Conservation (phyloP, 2,797 vertebrate genomes). For the Lagodon rhomboides region DNA sequence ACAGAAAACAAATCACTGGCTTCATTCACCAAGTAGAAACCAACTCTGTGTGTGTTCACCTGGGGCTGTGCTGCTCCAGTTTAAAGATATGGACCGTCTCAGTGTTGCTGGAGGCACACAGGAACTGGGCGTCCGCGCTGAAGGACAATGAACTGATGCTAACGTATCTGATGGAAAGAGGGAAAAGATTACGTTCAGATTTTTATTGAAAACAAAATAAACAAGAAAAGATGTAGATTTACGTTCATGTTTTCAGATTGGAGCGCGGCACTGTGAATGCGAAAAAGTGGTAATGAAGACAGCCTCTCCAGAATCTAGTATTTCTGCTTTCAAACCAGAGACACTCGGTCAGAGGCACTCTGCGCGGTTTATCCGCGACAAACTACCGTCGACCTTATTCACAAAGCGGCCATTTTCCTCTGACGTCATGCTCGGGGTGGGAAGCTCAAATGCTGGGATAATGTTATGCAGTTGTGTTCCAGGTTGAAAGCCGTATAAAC, state of each 20-base stretch:
- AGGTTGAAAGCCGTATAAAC: too few relatives aligned
- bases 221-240: neutral
- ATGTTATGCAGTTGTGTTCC: too few relatives aligned
- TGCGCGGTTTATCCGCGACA: neutral
- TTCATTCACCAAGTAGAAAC: neutral
- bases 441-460: too few relatives aligned
- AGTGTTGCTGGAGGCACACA: slow-evolving; percentile 95
- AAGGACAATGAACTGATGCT: slow-evolving; percentile 95
- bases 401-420: too few relatives aligned
- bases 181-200: neutral
- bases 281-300: neutral
- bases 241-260: neutral
- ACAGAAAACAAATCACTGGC: neutral
- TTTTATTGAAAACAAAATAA: neutral
- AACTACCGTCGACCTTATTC: neutral
- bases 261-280: neutral
- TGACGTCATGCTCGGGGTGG: too few relatives aligned
- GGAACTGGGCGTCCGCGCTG: slow-evolving; percentile 94
- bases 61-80: slow-evolving; percentile 89
- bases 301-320: neutral
- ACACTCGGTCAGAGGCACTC: slow-evolving; percentile 9
- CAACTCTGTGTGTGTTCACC: slow-evolving; percentile 65
- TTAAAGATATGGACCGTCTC: slow-evolving; percentile 97
- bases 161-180: slow-evolving; percentile 88
- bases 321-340: slow-evolving; percentile 10